Conservation (phyloP, 2,113 vertebrate species). For the Plectropomus leopardus region DNA sequence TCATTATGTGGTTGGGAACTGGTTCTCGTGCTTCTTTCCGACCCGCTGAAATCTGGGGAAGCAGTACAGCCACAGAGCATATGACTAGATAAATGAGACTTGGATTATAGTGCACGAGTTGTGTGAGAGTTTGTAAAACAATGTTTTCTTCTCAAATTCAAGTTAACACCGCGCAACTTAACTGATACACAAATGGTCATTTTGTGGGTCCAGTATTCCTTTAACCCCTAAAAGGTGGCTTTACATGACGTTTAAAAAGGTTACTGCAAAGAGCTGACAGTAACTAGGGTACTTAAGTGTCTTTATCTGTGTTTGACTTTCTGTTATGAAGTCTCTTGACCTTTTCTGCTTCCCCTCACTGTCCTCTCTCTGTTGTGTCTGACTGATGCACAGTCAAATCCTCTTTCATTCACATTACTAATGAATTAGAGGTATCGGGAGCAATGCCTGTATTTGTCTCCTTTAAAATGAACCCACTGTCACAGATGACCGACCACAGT, state of each 20-base stretch:
- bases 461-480: conserved; percentile 14
- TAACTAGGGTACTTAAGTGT: neutral
- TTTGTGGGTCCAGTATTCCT: too few relatives aligned
- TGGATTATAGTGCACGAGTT: too few relatives aligned
- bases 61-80: too few relatives aligned
- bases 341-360: neutral
- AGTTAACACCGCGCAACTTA: too few relatives aligned
- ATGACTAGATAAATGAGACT: too few relatives aligned
- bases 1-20: too few relatives aligned
- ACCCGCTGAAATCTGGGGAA: too few relatives aligned
- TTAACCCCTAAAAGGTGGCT: neutral
- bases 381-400: conserved; percentile 1
- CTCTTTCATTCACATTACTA: conserved; percentile 17
- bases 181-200: too few relatives aligned
- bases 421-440: neutral
- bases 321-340: neutral
- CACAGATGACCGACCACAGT: conserved; percentile 15
- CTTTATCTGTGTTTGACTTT: neutral
- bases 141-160: too few relatives aligned
- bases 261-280: neutral
- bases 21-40: too few relatives aligned
- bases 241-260: neutral
- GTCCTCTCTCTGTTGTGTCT: neutral
- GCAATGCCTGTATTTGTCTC: neutral
- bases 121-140: too few relatives aligned